Conservation (phyloP, 92 coral and sea anemone genomes). For the Porites cylindrica region DNA sequence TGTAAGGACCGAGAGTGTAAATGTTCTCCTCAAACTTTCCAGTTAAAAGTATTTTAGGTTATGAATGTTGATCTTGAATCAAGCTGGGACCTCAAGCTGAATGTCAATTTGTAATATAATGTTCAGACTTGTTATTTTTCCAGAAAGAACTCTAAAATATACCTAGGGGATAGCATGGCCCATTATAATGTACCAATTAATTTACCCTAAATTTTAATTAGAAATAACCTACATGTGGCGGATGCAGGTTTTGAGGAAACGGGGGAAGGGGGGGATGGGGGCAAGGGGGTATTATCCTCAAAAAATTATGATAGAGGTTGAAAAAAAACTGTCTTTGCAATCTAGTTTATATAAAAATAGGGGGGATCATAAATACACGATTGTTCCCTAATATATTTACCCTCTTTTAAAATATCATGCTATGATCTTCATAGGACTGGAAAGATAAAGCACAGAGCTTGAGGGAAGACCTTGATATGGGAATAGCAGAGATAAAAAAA, state of each 20-base stretch:
- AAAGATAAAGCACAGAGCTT: slow-evolving; percentile 61
- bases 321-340: neutral
- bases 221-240: too few relatives aligned
- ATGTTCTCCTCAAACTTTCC: slow-evolving; percentile 14
- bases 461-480: slow-evolving; percentile 58
- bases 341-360: slow-evolving; percentile 11
- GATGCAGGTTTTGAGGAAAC: too few relatives aligned
- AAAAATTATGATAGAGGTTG: too few relatives aligned
- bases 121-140: slow-evolving; percentile 1
- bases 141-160: too few relatives aligned
- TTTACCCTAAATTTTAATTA: neutral
- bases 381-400: slow-evolving; percentile 10
- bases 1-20: slow-evolving; percentile 18
- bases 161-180: neutral
- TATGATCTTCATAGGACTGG: slow-evolving; percentile 52
- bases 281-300: too few relatives aligned
- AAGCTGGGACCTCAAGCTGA: too few relatives aligned
- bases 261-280: too few relatives aligned
- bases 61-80: too few relatives aligned
- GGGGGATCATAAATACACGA: slow-evolving; percentile 12
- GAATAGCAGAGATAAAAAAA: slow-evolving; percentile 45
- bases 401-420: slow-evolving; percentile 17
- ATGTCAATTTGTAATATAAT: neutral
- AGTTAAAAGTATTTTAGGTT: neutral
- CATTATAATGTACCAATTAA: slow-evolving; percentile 10